Conservation (phyloP, 2,113 vertebrate genomes). For the Pogona vitticeps region DNA sequence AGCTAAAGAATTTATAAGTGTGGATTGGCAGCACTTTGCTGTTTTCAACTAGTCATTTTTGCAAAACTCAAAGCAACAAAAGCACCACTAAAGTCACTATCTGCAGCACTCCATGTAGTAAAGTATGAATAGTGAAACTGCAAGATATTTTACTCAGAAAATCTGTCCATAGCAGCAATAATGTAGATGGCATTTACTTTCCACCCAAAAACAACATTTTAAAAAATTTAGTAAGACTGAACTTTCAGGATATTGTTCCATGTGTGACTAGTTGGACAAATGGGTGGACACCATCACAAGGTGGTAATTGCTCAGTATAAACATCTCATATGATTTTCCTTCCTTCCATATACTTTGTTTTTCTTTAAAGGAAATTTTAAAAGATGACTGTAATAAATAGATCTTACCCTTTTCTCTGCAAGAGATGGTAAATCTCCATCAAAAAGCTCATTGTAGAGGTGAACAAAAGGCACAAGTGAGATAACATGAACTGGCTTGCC, state of each 20-base stretch:
- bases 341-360: accelerated
- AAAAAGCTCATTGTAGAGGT: constrained; percentile 43
- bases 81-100: background rate
- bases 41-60: constrained; percentile 13
- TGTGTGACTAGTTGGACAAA: background rate
- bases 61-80: background rate
- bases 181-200: background rate
- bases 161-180: background rate
- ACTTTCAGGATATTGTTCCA: background rate
- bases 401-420: constrained; percentile 21
- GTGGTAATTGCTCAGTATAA: constrained; percentile 16
- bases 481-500: constrained; percentile 48
- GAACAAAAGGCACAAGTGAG: constrained; percentile 47
- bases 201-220: background rate
- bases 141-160: background rate
- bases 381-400: background rate
- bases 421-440: constrained; percentile 56
- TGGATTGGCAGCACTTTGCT: background rate
- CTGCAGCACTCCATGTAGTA: background rate
- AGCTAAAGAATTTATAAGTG: background rate
- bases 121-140: background rate
- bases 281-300: constrained; percentile 7
- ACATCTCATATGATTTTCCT: constrained; percentile 8
- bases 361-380: constrained; percentile 45
- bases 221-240: constrained; percentile 24